A percentile compares a stretch with the other conserved stretches of the same genome.
These are phyloP conservation scores for Drepana falcataria DNA, from an alignment of 2,888 invertebrate genomes.

Conservation along the genomic window DNA sequence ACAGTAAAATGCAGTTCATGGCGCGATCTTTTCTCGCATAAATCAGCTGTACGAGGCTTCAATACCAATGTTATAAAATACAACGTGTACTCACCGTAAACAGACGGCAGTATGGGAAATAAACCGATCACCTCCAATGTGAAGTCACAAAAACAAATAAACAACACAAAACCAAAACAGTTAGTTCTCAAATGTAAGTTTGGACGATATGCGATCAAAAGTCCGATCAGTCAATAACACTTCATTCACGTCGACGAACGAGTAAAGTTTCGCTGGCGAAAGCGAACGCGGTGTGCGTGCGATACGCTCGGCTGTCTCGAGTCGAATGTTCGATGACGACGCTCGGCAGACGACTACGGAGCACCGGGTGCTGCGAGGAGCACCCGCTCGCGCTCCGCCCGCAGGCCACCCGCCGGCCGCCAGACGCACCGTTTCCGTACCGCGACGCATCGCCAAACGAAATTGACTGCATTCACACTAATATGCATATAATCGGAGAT, in stretches of 20 bases:
- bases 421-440: constrained; percentile 36
- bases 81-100: constrained; percentile 70
- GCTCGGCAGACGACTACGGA: constrained; percentile 3
- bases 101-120: constrained; percentile 62
- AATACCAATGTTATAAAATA: constrained; percentile 61
- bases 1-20: constrained; percentile 55
- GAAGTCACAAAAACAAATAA: constrained; percentile 64
- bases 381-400: not conserved
- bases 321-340: constrained; percentile 44
- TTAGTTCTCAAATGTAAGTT: constrained; percentile 47
- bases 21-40: constrained; percentile 57
- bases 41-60: constrained; percentile 59
- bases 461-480: constrained; percentile 47
- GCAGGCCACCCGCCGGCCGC: constrained; percentile 6
- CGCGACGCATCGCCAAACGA: constrained; percentile 41
- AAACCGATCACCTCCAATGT: constrained; percentile 68
- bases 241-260: constrained; percentile 58
- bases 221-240: constrained; percentile 50
- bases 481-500: constrained; percentile 59
- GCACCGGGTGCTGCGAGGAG: constrained; percentile 4
- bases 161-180: constrained; percentile 68
- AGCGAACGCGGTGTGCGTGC: constrained; percentile 48
- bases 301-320: constrained; percentile 45
- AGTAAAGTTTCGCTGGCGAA: constrained; percentile 57
- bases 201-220: constrained; percentile 34